These are phyloP conservation scores for Vipera ursinii DNA, from an alignment of 2,797 vertebrate species.

Conservation along the genomic window DNA sequence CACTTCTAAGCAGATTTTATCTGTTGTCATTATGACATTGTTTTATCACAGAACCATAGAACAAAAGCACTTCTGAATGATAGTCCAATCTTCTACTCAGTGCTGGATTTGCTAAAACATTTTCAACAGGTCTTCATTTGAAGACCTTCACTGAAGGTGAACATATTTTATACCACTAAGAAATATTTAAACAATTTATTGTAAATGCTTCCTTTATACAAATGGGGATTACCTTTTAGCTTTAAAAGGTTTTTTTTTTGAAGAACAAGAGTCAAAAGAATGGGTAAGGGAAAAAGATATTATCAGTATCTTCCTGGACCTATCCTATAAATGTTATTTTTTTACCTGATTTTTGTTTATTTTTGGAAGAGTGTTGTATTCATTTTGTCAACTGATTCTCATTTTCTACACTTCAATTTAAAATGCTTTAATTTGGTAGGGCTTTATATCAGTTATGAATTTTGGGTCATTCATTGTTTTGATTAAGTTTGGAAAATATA, in stretches of 20 bases:
- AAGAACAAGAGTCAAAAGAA: neutral
- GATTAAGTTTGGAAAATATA: neutral
- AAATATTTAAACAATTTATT: neutral
- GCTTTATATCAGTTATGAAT: neutral
- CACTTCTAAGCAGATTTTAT: neutral
- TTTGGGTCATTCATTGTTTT: neutral
- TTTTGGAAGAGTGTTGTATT: neutral
- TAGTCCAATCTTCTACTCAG: neutral
- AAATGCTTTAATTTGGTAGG: neutral
- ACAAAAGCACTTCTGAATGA: neutral
- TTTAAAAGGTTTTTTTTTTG: neutral
- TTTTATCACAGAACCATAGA: neutral
- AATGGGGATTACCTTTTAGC: neutral
- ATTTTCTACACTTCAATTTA: neutral
- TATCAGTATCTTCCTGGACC: neutral
- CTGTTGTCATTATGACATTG: neutral
- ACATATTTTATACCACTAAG: neutral
- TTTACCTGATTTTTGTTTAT: neutral
- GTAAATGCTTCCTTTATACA: neutral
- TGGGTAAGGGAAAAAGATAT: neutral
- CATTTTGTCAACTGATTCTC: neutral
- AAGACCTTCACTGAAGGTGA: neutral
- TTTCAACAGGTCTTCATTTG: neutral
- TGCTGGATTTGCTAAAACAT: neutral
- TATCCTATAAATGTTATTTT: neutral